Percentiles rank a stretch among this genome's conserved stretches.
These are phyloP conservation scores for Shinisaurus crocodilurus DNA, from an alignment of 2,113 vertebrate genomes.

Conservation along the genomic window DNA sequence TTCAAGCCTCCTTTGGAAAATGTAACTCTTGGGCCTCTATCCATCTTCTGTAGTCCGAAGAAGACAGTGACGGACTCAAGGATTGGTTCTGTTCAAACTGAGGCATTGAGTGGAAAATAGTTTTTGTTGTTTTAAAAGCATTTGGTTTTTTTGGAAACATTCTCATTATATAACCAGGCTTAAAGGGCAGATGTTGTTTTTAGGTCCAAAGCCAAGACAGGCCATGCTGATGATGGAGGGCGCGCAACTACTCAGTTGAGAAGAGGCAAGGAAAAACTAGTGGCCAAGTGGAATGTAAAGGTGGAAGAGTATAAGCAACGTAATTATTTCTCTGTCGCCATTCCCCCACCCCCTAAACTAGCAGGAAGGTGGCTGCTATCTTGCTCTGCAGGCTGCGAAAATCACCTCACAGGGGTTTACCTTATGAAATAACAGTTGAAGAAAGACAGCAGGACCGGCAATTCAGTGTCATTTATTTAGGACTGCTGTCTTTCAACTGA, in stretches of 20 bases:
- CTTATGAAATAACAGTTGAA: conserved; percentile 58
- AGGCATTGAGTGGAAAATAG: not conserved
- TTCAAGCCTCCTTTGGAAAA: not conserved
- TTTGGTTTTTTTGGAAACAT: not conserved
- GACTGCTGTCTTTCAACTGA: conserved; percentile 67
- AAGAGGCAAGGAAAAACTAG: not conserved
- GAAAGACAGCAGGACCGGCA: conserved; percentile 60
- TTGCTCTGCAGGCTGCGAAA: conserved; percentile 45
- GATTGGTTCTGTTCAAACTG: not conserved
- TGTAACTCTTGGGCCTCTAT: not conserved
- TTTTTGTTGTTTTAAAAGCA: not conserved
- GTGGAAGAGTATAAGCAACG: not conserved
- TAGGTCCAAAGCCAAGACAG: not conserved
- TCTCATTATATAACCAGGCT: not conserved
- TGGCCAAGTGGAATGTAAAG: not conserved
- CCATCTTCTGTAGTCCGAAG: not conserved
- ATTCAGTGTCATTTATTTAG: conserved; percentile 76
- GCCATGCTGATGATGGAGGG: not conserved
- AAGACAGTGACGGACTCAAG: not conserved
- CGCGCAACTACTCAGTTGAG: rapidly evolving
- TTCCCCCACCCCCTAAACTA: not conserved
- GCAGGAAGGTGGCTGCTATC: not conserved
- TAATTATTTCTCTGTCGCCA: not conserved
- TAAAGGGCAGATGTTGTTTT: not conserved
- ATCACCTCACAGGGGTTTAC: conserved; percentile 27